These are phyloP conservation scores for Cyphomyrmex costatus DNA, from an alignment of 1,140 invertebrate species.

Conservation along the genomic window DNA sequence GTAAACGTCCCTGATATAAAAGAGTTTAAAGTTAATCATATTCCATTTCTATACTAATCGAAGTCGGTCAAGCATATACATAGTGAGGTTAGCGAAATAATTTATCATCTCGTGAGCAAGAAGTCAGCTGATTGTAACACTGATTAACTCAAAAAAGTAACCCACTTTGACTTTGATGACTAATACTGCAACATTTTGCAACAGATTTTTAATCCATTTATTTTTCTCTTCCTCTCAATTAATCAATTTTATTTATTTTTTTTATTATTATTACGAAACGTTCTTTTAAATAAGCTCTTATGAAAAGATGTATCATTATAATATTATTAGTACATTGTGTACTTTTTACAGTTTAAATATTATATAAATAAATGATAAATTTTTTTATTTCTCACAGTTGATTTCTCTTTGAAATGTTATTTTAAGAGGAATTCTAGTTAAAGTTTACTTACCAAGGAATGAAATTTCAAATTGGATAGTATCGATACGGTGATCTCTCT, in stretches of 20 bases:
- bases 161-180: slow-evolving; percentile 41
- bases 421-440: neutral
- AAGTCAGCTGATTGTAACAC: slow-evolving; percentile 37
- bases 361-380: slow-evolving; percentile 9
- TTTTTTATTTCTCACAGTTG: neutral
- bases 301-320: neutral
- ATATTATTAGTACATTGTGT: neutral
- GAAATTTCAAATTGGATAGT: slow-evolving; percentile 50
- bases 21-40: slow-evolving; percentile 49
- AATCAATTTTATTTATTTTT: neutral
- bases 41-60: slow-evolving; percentile 54
- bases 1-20: slow-evolving; percentile 25
- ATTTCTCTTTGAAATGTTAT: slow-evolving; percentile 9
- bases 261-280: neutral
- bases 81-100: slow-evolving; percentile 35
- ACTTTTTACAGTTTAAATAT: neutral
- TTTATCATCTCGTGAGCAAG: slow-evolving; percentile 53
- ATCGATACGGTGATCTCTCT: slow-evolving; percentile 5
- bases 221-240: slow-evolving; percentile 27
- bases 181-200: slow-evolving; percentile 34
- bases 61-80: slow-evolving; percentile 30
- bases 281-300: neutral
- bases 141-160: slow-evolving; percentile 52
- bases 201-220: slow-evolving; percentile 39
- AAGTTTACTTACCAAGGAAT: slow-evolving; percentile 20